These are phyloP conservation scores for Bubo scandiacus DNA, from an alignment of 2,113 vertebrate genomes.

Conservation along the genomic window DNA sequence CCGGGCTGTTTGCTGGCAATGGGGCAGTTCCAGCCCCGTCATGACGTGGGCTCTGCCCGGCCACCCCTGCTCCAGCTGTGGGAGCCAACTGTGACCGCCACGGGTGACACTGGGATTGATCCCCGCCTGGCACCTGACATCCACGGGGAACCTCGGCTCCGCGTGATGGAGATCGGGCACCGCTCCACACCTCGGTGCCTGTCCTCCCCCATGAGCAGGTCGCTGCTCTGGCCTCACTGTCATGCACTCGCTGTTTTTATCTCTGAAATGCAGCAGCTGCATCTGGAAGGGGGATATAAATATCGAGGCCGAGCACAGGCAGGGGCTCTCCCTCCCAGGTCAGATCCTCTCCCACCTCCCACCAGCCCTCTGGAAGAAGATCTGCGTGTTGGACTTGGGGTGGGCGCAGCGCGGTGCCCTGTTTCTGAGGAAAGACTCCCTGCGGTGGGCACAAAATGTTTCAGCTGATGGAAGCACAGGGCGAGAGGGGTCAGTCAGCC, in stretches of 20 bases:
- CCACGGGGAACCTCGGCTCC: neutral
- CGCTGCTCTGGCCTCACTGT: neutral
- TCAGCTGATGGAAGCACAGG: neutral
- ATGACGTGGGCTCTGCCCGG: too few relatives aligned
- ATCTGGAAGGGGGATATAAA: neutral
- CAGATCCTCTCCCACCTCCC: neutral
- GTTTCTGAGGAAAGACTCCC: neutral
- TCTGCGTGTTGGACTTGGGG: accelerated
- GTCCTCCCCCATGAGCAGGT: neutral
- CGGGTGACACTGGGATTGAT: neutral
- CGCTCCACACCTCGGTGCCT: neutral
- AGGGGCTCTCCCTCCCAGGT: neutral
- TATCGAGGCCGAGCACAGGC: neutral
- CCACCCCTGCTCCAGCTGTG: accelerated
- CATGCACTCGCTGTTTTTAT: neutral
- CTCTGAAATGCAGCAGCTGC: neutral
- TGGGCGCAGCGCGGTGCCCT: accelerated
- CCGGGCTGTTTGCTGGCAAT: too few relatives aligned
- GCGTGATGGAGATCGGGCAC: accelerated
- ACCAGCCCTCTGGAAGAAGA: neutral
- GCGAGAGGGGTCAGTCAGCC: neutral
- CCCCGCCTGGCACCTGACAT: accelerated
- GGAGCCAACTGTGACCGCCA: accelerated
- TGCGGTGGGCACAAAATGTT: neutral
- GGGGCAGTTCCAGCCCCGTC: neutral